phyloP scores from a whole-genome alignment of 1,140 invertebrate genomes.

The Euschistus heros region DNA sequence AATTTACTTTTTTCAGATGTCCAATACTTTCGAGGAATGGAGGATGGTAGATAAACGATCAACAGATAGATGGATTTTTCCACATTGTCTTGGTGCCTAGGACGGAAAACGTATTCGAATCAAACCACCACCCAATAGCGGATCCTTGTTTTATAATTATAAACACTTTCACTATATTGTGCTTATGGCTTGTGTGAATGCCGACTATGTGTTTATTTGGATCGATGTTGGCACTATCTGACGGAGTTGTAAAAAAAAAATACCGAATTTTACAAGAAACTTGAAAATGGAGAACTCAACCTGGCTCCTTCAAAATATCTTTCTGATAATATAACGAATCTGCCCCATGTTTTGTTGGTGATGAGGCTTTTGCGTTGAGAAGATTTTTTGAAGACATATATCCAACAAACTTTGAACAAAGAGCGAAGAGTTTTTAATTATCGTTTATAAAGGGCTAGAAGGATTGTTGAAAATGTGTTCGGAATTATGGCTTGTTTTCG shows the following conservation, averaged over 20 bases:
- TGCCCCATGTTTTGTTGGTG: not conserved
- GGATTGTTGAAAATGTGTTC: slow-evolving; percentile 40
- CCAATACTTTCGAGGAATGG: too few relatives aligned
- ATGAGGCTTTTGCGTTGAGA: not conserved
- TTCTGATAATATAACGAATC: not conserved
- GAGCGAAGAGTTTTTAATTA: slow-evolving; percentile 39
- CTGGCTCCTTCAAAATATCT: not conserved
- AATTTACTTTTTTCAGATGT: too few relatives aligned
- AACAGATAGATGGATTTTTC: too few relatives aligned
- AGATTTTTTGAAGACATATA: not conserved
- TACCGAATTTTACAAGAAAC: slow-evolving; percentile 28
- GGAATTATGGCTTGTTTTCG: slow-evolving; percentile 36
- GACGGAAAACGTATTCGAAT: too few relatives aligned
- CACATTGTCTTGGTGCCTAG: too few relatives aligned
- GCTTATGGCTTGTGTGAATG: not conserved
- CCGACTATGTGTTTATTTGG: slow-evolving; percentile 32
- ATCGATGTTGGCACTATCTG: slow-evolving; percentile 32
- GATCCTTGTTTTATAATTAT: too few relatives aligned
- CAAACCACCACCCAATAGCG: too few relatives aligned
- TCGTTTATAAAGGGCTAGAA: slow-evolving; percentile 33
- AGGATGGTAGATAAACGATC: too few relatives aligned
- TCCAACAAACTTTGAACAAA: slow-evolving; percentile 15
- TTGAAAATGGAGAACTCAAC: not conserved
- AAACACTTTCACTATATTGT: not conserved
- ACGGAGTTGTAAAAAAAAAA: slow-evolving; percentile 32